These are phyloP conservation scores for Himantopus leucocephalus DNA, from an alignment of 2,113 vertebrate genomes.

Conservation along the genomic window DNA sequence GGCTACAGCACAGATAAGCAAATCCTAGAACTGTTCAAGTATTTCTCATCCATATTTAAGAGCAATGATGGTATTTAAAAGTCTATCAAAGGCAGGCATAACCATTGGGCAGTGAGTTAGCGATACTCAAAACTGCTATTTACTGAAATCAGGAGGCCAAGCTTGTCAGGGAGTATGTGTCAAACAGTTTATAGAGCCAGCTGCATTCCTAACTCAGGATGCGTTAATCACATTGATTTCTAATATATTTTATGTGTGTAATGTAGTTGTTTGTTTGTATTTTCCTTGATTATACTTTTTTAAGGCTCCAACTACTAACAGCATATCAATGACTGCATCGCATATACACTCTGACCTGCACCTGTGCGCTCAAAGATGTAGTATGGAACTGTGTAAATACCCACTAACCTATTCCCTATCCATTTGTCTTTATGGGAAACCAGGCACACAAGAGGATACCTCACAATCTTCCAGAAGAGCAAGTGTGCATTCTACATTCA, in stretches of 20 bases:
- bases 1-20: not conserved
- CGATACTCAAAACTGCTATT: not conserved
- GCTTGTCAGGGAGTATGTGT: not conserved
- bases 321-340: not conserved
- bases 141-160: not conserved
- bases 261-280: not conserved
- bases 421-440: not conserved
- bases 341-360: not conserved
- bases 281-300: not conserved
- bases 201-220: not conserved
- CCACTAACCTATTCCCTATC: not conserved
- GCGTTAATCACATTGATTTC: not conserved
- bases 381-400: not conserved
- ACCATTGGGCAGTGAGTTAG: not conserved
- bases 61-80: not conserved
- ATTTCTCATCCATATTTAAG: not conserved
- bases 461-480: not conserved
- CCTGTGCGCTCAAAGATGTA: not conserved
- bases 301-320: not conserved
- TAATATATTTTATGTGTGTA: not conserved
- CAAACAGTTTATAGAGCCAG: not conserved
- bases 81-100: not conserved
- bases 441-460: not conserved
- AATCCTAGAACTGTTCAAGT: not conserved
- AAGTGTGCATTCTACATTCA: not conserved